Evolutionary conservation across 1,140 invertebrate species (phyloP).

Genomic region (Heliothis subflexa): DNA sequence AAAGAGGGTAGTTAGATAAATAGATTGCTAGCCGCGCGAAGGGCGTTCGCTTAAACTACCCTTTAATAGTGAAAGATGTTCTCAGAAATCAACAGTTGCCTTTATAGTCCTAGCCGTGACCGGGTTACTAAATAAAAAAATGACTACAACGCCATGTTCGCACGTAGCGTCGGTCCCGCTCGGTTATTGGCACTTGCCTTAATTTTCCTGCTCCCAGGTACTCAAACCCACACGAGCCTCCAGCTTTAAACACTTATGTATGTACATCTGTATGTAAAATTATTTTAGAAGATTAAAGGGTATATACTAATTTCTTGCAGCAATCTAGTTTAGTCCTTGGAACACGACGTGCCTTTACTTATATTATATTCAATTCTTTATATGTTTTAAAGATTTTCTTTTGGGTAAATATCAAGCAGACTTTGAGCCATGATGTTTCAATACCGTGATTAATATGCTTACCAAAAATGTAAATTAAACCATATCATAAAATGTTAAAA

Average conservation of each 20-base stretch:
- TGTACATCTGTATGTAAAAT: background rate
- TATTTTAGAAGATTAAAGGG: background rate
- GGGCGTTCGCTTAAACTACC: constrained; percentile 58
- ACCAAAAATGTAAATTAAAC: constrained; percentile 7
- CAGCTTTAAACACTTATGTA: constrained; percentile 13
- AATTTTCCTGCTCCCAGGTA: constrained; percentile 34
- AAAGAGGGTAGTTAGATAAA: constrained; percentile 64
- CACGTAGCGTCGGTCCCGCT: constrained; percentile 12
- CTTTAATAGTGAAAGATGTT: constrained; percentile 64
- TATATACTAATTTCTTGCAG: background rate
- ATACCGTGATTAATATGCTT: constrained; percentile 2
- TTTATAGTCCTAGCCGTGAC: constrained; percentile 57
- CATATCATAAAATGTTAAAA: constrained; percentile 40
- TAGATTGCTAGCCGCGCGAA: constrained; percentile 58
- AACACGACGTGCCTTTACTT: background rate
- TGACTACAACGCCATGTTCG: constrained; percentile 30
- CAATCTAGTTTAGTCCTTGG: background rate
- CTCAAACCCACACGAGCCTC: constrained; percentile 12
- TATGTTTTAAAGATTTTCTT: too few species aligned
- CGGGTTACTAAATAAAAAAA: constrained; percentile 53
- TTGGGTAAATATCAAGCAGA: background rate
- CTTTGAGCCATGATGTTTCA: background rate
- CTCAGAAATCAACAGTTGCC: constrained; percentile 62
- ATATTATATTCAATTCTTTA: background rate
- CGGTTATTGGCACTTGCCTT: constrained; percentile 42